Conservation (phyloP, 2,797 vertebrate species). For the Morelia viridis region DNA sequence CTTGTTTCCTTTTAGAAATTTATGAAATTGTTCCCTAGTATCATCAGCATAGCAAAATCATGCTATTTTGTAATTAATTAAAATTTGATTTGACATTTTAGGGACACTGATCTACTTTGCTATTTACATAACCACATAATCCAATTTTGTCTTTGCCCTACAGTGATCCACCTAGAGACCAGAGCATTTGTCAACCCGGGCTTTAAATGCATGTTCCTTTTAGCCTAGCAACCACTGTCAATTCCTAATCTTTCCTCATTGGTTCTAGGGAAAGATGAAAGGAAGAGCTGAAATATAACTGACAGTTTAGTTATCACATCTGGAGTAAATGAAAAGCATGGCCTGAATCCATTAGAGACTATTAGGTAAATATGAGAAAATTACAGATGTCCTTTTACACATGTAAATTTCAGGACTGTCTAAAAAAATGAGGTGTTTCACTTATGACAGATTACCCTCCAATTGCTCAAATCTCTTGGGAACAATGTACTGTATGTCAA, state of each 20-base stretch:
- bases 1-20: slow-evolving; percentile 15
- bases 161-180: slow-evolving; percentile 83
- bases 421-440: slow-evolving; percentile 49
- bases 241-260: slow-evolving; percentile 86
- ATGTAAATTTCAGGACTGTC: slow-evolving; percentile 75
- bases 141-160: slow-evolving; percentile 79
- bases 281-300: slow-evolving; percentile 83
- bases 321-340: slow-evolving; percentile 95
- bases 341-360: slow-evolving; percentile 92
- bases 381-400: slow-evolving; percentile 87
- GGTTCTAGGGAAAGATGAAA: slow-evolving; percentile 91
- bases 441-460: slow-evolving; percentile 46
- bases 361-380: slow-evolving; percentile 92
- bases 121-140: slow-evolving; percentile 87
- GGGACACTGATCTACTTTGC: slow-evolving; percentile 84
- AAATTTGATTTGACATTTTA: slow-evolving; percentile 78
- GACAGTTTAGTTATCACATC: slow-evolving; percentile 93
- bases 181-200: slow-evolving; percentile 75
- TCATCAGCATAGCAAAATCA: not conserved
- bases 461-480: slow-evolving; percentile 11
- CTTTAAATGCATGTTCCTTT: slow-evolving; percentile 79
- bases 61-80: slow-evolving; percentile 64
- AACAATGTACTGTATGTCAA: slow-evolving; percentile 19
- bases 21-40: slow-evolving; percentile 27
- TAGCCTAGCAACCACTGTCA: slow-evolving; percentile 68